These are phyloP conservation scores for Fulmarus glacialis DNA, from an alignment of 2,113 vertebrate species.

Conservation along the genomic window DNA sequence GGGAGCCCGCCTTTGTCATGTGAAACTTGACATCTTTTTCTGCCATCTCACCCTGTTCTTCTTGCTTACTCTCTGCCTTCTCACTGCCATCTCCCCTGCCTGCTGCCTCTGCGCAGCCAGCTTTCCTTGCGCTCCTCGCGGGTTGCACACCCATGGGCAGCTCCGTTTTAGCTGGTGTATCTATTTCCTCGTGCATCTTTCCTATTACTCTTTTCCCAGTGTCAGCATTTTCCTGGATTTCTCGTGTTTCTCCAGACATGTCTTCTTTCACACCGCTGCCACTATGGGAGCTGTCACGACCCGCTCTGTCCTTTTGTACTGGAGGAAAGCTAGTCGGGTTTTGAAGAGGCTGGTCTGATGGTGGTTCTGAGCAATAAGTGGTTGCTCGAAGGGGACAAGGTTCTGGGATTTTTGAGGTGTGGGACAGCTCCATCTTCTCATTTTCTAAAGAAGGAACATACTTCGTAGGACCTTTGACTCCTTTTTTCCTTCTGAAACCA, in stretches of 20 bases:
- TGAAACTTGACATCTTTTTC: neutral
- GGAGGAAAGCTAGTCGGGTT: neutral
- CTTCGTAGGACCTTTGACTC: slow-evolving; percentile 72
- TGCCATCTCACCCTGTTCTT: neutral
- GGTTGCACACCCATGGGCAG: neutral
- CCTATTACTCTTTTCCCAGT: neutral
- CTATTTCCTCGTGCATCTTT: slow-evolving; percentile 1
- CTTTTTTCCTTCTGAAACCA: slow-evolving; percentile 79
- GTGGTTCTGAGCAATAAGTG: neutral
- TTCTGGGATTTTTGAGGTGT: slow-evolving; percentile 43
- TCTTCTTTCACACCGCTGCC: neutral
- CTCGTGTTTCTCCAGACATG: neutral
- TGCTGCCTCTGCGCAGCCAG: neutral
- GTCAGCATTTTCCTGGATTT: neutral
- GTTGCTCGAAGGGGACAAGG: slow-evolving; percentile 9
- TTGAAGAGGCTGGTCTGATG: slow-evolving; percentile 39
- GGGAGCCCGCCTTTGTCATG: neutral
- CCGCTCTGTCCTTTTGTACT: neutral
- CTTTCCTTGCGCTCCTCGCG: neutral
- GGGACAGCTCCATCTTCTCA: slow-evolving; percentile 64
- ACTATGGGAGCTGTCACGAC: neutral
- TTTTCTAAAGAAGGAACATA: slow-evolving; percentile 55
- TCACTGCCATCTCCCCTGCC: neutral
- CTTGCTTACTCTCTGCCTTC: neutral
- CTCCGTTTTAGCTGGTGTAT: neutral